These are phyloP conservation scores for Artemisiospiza belli DNA, from an alignment of 2,113 vertebrate species.

Conservation along the genomic window DNA sequence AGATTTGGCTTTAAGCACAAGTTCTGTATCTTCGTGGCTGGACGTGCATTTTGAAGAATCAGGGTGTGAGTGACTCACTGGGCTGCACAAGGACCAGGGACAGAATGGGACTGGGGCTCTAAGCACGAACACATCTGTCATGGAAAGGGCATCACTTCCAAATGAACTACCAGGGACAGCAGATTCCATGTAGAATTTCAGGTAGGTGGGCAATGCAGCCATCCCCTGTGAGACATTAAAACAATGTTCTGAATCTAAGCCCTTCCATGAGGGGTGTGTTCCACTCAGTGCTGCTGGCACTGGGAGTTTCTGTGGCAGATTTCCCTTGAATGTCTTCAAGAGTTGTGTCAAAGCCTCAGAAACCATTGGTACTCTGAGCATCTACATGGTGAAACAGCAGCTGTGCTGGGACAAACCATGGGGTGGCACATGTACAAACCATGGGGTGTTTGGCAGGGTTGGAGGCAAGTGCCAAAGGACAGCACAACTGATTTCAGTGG, in stretches of 20 bases:
- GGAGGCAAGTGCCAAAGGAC: not conserved
- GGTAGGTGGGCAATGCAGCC: not conserved
- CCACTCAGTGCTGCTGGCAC: not conserved
- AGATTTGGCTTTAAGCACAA: not conserved
- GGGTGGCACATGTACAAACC: no score
- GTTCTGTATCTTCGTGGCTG: not conserved
- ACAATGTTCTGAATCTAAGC: not conserved
- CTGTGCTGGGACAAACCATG: no score
- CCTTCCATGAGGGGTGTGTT: rapidly evolving
- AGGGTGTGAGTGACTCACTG: not conserved
- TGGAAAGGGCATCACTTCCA: not conserved
- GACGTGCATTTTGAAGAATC: not conserved
- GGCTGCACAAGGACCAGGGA: not conserved
- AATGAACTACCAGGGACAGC: not conserved
- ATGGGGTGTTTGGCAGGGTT: not conserved
- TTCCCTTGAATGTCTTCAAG: not conserved
- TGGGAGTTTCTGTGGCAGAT: not conserved
- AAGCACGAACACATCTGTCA: not conserved
- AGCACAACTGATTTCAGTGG: not conserved
- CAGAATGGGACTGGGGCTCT: not conserved
- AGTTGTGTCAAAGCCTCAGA: not conserved
- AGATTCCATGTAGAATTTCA: not conserved
- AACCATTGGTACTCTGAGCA: not conserved
- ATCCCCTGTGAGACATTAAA: not conserved
- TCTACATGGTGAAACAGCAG: not conserved